These are phyloP conservation scores for Poecilia gillii DNA, from an alignment of 2,797 vertebrate genomes.

Conservation along the genomic window DNA sequence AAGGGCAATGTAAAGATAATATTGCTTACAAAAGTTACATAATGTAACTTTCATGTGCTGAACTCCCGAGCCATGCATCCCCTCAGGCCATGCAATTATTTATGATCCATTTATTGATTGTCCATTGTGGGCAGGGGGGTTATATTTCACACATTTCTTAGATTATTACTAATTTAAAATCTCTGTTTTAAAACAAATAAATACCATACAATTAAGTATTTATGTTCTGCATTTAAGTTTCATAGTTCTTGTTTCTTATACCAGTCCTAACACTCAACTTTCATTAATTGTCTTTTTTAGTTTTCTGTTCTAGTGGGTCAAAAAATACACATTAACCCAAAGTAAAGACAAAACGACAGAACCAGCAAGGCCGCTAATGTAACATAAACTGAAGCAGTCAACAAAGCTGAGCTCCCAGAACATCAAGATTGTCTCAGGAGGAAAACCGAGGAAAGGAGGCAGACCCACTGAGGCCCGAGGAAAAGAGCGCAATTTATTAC, in stretches of 20 bases:
- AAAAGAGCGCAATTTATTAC: slow-evolving; percentile 70
- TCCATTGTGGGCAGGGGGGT: neutral
- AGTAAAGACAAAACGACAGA: slow-evolving; percentile 55
- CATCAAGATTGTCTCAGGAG: slow-evolving; percentile 67
- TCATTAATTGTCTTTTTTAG: neutral
- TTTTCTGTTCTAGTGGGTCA: slow-evolving; percentile 14
- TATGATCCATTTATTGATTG: neutral
- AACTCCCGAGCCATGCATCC: neutral
- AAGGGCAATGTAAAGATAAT: too few relatives aligned
- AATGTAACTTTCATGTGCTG: neutral
- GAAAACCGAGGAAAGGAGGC: slow-evolving; percentile 53
- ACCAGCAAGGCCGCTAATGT: slow-evolving; percentile 62
- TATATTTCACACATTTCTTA: neutral
- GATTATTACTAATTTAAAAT: neutral
- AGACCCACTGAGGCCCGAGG: slow-evolving; percentile 55
- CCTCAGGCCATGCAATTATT: neutral
- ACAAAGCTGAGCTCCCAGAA: slow-evolving; percentile 69
- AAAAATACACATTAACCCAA: slow-evolving; percentile 59
- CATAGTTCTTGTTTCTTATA: neutral
- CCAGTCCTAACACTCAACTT: neutral
- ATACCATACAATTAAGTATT: neutral
- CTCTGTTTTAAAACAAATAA: neutral
- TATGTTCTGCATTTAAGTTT: neutral
- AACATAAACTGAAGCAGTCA: slow-evolving; percentile 64
- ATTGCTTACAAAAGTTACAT: neutral